Evolutionary conservation across 2,113 vertebrate genomes (phyloP).

Genomic region (Misgurnus anguillicaudatus): DNA sequence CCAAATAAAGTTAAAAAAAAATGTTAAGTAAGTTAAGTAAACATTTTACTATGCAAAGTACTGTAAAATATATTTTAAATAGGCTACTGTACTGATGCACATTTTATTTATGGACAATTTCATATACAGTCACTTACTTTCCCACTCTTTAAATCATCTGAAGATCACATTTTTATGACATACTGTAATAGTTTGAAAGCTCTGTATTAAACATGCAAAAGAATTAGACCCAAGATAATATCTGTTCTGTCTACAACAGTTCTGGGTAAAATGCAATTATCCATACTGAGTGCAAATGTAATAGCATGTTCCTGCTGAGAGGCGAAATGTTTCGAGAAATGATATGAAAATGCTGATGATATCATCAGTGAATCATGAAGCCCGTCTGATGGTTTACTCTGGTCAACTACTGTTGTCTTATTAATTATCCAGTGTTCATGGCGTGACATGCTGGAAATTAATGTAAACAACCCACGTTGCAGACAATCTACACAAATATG

Average conservation of each 20-base stretch:
- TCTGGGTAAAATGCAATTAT: background rate
- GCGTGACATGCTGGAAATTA: background rate
- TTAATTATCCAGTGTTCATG: background rate
- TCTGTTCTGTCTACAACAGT: background rate
- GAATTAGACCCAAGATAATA: background rate
- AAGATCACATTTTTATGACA: background rate
- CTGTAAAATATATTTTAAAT: no score
- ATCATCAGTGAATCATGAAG: slow-evolving; percentile 4
- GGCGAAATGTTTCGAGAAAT: background rate
- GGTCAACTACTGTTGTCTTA: background rate
- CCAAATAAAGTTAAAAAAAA: no score
- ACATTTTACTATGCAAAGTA: no score
- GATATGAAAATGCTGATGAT: slow-evolving; percentile 5
- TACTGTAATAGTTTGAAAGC: background rate
- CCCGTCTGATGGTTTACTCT: background rate
- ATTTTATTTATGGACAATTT: background rate
- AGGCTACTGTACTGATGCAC: no score
- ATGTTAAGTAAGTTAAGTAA: no score
- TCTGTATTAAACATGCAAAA: background rate
- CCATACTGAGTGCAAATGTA: background rate
- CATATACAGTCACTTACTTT: background rate
- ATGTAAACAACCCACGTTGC: background rate
- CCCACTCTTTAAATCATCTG: background rate
- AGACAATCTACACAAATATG: background rate
- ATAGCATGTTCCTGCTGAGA: background rate